A percentile compares a stretch with the other conserved stretches of the same genome.
Evolutionary conservation across 1,140 invertebrate species (phyloP).

Genomic region (Drosophila murphyi): DNA sequence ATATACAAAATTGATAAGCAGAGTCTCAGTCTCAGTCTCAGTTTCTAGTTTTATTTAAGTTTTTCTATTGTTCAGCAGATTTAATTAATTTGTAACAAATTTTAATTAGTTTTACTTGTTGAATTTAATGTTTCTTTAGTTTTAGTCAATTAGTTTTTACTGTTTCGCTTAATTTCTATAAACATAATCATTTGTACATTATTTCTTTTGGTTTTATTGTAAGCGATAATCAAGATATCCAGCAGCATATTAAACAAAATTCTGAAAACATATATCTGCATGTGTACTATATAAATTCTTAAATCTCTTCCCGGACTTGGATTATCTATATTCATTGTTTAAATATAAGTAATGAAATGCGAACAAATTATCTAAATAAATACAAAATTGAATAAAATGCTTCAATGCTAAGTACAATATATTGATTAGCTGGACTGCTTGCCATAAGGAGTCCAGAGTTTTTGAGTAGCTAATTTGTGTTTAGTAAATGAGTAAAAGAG

Average conservation of each 20-base stretch:
- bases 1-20: not conserved
- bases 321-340: conserved; percentile 62
- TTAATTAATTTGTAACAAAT: conserved; percentile 61
- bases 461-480: conserved; percentile 76
- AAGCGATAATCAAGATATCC: conserved; percentile 25
- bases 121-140: conserved; percentile 69
- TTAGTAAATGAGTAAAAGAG: conserved; percentile 61
- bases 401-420: conserved; percentile 66
- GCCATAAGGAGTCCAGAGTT: conserved; percentile 30
- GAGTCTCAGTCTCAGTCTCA: conserved; percentile 28
- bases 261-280: conserved; percentile 50
- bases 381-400: conserved; percentile 31
- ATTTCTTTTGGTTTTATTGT: conserved; percentile 50
- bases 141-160: conserved; percentile 69
- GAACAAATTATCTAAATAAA: conserved; percentile 23
- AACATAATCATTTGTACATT: conserved; percentile 58
- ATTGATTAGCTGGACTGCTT: conserved; percentile 59
- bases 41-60: conserved; percentile 37
- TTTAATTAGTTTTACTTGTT: conserved; percentile 71
- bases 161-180: conserved; percentile 49
- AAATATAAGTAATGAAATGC: conserved; percentile 49
- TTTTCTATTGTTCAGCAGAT: conserved; percentile 40
- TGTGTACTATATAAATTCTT: conserved; percentile 48
- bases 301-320: conserved; percentile 46
- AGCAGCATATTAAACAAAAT: conserved; percentile 40